These are phyloP conservation scores for Listrodromus nycthemerus DNA, from an alignment of 2,888 invertebrate species.

Conservation along the genomic window DNA sequence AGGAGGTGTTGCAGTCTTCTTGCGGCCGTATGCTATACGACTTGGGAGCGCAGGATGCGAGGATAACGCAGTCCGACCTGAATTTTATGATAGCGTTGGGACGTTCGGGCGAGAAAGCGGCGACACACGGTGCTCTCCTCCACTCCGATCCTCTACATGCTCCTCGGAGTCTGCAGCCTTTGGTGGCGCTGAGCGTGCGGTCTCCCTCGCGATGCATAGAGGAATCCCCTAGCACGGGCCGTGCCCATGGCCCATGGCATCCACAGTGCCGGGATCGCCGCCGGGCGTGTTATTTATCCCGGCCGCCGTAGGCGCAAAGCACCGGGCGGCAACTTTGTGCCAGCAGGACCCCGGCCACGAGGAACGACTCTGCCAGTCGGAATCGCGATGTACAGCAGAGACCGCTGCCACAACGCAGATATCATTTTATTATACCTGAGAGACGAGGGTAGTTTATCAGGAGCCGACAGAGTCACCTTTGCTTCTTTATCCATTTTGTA, in stretches of 20 bases:
- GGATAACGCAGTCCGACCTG: conserved; percentile 59
- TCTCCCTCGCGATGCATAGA: conserved; percentile 15
- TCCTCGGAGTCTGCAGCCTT: conserved; percentile 7
- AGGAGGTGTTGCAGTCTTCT: conserved; percentile 65
- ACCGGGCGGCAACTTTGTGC: conserved; percentile 79
- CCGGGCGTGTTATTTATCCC: conserved; percentile 78
- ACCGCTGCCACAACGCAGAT: conserved; percentile 70
- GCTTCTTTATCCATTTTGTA: conserved; percentile 25
- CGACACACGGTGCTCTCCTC: conserved; percentile 20
- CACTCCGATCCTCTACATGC: not conserved
- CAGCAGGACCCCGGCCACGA: conserved; percentile 43
- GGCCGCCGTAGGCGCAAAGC: conserved; percentile 77
- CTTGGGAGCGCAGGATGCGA: conserved; percentile 46
- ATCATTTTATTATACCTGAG: conserved; percentile 82
- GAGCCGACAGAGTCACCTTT: conserved; percentile 11
- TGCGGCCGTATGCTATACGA: conserved; percentile 54
- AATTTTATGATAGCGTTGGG: conserved; percentile 64
- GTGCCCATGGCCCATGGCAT: conserved; percentile 42
- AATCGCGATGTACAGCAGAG: conserved; percentile 75
- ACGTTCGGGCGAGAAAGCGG: conserved; percentile 22
- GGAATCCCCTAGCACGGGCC: conserved; percentile 58
- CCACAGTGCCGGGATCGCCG: conserved; percentile 57
- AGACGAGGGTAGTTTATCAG: conserved; percentile 79
- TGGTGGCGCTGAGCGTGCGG: conserved; percentile 55
- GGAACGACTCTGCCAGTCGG: conserved; percentile 73